A percentile compares a stretch with the other conserved stretches of the same genome.
phyloP scores from a whole-genome alignment of 2,797 vertebrate species.

The Pristis pectinata region DNA sequence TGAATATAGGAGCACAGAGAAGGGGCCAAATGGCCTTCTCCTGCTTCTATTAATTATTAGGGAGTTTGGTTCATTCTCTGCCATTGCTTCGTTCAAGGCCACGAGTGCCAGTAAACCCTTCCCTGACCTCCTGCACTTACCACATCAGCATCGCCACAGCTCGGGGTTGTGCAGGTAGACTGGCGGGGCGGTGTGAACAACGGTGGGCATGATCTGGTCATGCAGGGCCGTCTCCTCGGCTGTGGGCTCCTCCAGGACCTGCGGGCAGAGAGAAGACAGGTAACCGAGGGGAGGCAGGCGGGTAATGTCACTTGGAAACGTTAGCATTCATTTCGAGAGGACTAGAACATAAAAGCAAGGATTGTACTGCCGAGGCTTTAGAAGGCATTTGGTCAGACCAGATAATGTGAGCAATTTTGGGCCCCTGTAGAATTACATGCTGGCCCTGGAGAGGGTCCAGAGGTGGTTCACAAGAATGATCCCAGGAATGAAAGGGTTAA shows the following conservation, averaged over 20 bases:
- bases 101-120: neutral
- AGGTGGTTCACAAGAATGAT: neutral
- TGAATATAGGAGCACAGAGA: neutral
- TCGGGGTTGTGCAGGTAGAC: neutral
- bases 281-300: neutral
- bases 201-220: slow-evolving; percentile 46
- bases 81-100: neutral
- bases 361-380: too few species aligned
- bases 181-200: slow-evolving; percentile 41
- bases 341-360: too few species aligned
- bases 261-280: neutral
- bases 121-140: neutral
- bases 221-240: slow-evolving; percentile 45
- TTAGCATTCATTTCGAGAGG: too few species aligned
- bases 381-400: too few species aligned
- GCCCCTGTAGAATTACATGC: too few species aligned
- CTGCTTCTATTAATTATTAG: neutral
- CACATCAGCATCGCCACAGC: slow-evolving; percentile 40
- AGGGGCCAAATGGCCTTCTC: neutral
- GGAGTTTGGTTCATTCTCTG: neutral
- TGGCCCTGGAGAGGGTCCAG: too few species aligned
- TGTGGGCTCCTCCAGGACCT: slow-evolving; percentile 46
- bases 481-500: neutral
- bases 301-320: too few species aligned
- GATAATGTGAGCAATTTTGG: too few species aligned